A percentile compares a stretch with the other conserved stretches of the same genome.
phyloP scores from a whole-genome alignment of 2,113 vertebrate species.

The Mellivora capensis region DNA sequence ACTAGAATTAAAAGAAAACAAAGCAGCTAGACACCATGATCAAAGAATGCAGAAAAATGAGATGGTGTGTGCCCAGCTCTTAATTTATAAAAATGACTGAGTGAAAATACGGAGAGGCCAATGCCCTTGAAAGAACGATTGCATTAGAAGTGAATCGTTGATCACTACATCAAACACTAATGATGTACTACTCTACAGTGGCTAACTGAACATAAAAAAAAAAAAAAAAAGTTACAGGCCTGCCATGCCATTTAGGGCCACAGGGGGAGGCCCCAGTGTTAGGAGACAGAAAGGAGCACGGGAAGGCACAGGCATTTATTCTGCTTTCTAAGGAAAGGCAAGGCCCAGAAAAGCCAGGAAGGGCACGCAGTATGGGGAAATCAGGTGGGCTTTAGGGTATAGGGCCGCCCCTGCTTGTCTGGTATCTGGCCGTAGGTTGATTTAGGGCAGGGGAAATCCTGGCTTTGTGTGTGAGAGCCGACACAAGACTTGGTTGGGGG shows the following conservation, averaged over 20 bases:
- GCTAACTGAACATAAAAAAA: too few species aligned
- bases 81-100: neutral
- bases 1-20: neutral
- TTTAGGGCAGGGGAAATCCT: neutral
- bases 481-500: neutral
- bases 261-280: neutral
- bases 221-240: neutral
- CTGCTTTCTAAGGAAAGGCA: neutral
- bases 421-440: neutral
- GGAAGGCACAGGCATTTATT: too few species aligned
- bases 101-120: neutral
- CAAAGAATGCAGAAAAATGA: neutral
- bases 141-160: neutral
- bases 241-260: neutral
- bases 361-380: neutral
- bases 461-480: neutral
- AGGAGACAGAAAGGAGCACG: neutral
- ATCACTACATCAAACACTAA: too few species aligned
- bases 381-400: neutral
- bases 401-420: neutral
- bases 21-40: neutral
- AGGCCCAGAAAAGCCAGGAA: neutral
- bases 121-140: neutral
- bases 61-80: neutral
- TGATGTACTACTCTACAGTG: too few species aligned